Evolutionary conservation across 2,797 vertebrate species (phyloP), one percentile per base, ranked within the genome.

Genomic region (Acomys russatus): DNA sequence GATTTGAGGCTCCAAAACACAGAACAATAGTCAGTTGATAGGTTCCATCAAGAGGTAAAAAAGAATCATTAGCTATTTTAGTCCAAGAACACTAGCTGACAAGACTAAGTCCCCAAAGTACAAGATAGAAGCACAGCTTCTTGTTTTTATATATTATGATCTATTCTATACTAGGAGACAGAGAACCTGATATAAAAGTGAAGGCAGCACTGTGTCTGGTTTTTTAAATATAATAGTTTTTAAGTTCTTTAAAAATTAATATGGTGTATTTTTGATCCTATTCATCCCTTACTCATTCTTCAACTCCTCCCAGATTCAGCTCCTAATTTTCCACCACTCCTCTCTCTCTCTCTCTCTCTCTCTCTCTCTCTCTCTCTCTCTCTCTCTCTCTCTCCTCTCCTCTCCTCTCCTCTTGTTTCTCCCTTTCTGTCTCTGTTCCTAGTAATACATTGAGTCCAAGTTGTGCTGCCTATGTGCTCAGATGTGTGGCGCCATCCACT

Each of bases 341-440:
- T 7, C 30, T 3, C 0, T 17, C 11, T n/a, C 10, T 9, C 18
- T n/a, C 4, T 38, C 25, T 85, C 44, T 33, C 28, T 14, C 0
- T 9, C 1, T n/a, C 17, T 12, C 14, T 66, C 7, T 3, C 14
- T 38, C 4, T 56, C 56, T 35, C 8, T 22, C 18, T 22, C 22
- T 30, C 44, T 78, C 3, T 6, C 6, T 54, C 3, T 76, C 49
- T 54, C 74, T 78, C 14, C 7, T 59, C 11, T 59, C 11, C 1
- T 11, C 3, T 30, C 12, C 33, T 64, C 35, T 83, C 59, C 14
- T 14, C 9, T 1, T 11, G 1, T 30, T 12, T 28, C 10, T 63
- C 7, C 1, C 7, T 28, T 3, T 79, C 22, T 63, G 3, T 38
- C 5, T 28, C 9, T 22, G 9, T 4, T 7, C 56, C n/a, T 79